A percentile compares a stretch with the other conserved stretches of the same genome.
Conservation (phyloP, 2,888 invertebrate genomes). For the Rotaria sp. region DNA sequence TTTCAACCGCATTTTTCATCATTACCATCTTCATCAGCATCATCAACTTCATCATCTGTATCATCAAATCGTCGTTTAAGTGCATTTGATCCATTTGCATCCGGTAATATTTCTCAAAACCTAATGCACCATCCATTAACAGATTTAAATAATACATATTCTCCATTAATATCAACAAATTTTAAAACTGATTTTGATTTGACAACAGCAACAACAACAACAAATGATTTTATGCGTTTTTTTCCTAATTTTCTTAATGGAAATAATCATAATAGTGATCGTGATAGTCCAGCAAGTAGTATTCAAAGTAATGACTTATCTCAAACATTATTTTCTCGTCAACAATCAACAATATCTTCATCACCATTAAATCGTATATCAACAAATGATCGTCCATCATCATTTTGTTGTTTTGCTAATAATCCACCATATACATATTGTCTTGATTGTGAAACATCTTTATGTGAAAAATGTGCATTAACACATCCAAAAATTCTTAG, state of each 20-base stretch:
- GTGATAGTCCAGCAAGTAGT: constrained; percentile 15
- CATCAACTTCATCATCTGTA: constrained; percentile 30
- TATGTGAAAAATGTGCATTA: constrained; percentile 34
- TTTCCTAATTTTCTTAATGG: neutral
- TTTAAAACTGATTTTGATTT: neutral
- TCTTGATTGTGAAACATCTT: constrained; percentile 34
- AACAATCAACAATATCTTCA: neutral
- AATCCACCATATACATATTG: constrained; percentile 31
- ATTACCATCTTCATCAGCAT: constrained; percentile 24
- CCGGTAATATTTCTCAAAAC: neutral
- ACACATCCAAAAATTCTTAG: constrained; percentile 29
- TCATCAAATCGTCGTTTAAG: constrained; percentile 32
- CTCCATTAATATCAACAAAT: neutral
- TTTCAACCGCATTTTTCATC: constrained; percentile 23
- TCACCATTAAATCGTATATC: neutral
- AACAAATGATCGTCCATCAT: neutral
- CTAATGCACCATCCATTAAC: neutral
- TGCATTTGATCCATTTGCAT: neutral
- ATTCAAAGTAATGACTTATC: neutral
- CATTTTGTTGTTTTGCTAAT: constrained; percentile 11
- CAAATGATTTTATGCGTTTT: neutral
- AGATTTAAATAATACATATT: neutral
- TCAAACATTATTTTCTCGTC: neutral
- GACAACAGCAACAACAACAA: neutral
- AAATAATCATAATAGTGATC: neutral